Conservation (phyloP, 2,797 vertebrate species). For the Anguilla pacifica region DNA sequence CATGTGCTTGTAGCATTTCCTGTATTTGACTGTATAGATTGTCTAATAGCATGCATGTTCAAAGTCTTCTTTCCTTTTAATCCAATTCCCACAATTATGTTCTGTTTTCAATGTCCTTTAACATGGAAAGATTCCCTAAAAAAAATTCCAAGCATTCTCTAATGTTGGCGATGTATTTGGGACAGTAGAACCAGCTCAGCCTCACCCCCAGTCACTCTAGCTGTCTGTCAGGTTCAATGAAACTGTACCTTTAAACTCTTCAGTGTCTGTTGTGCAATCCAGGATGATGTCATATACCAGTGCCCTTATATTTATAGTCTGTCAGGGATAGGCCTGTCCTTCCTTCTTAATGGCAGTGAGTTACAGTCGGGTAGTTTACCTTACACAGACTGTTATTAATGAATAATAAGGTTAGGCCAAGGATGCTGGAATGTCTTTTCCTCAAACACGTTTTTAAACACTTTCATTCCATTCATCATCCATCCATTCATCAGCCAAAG, state of each 20-base stretch:
- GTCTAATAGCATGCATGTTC: no score
- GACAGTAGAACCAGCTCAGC: constrained; percentile 35
- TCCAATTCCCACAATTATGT: neutral
- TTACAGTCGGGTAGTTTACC: constrained; percentile 42
- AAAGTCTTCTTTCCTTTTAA: no score
- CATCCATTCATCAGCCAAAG: neutral
- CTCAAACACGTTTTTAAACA: neutral
- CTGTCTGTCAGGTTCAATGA: neutral
- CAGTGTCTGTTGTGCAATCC: constrained; percentile 17
- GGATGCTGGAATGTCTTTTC: constrained; percentile 11
- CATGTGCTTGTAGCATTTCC: neutral
- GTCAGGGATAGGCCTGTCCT: constrained; percentile 26
- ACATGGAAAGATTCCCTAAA: no score
- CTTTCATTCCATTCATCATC: constrained; percentile 30
- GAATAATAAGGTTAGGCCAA: constrained; percentile 42
- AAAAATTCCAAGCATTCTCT: neutral
- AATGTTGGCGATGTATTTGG: constrained; percentile 24
- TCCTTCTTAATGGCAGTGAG: constrained; percentile 39
- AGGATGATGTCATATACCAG: constrained; percentile 25
- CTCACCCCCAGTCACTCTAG: neutral
- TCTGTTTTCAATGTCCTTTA: neutral
- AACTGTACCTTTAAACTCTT: constrained; percentile 3
- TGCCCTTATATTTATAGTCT: constrained; percentile 28
- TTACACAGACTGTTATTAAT: constrained; percentile 48
- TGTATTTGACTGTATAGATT: neutral